phyloP scores from a whole-genome alignment of 1,140 invertebrate species.

The Papilio polytes region DNA sequence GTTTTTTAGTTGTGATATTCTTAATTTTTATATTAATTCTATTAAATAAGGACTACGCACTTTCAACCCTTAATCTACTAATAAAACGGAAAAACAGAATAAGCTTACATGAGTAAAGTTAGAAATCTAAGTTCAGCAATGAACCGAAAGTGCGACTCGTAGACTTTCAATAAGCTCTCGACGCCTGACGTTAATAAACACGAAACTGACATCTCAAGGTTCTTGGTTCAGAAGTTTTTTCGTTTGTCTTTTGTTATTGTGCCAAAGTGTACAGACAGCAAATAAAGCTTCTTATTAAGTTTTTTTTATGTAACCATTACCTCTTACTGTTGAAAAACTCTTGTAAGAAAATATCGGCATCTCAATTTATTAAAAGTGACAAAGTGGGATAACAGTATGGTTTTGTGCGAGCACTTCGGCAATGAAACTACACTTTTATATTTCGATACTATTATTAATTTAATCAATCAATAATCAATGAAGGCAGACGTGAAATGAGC shows the following conservation, averaged over 20 bases:
- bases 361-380: background rate
- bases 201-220: conserved; percentile 11
- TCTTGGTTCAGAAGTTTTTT: background rate
- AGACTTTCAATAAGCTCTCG: conserved; percentile 12
- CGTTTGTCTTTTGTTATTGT: conserved; percentile 17
- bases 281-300: conserved; percentile 11
- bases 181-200: conserved; percentile 7
- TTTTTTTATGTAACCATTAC: background rate
- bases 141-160: background rate
- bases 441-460: background rate
- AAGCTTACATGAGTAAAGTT: background rate
- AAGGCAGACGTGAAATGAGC: no score
- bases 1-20: no score
- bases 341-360: background rate
- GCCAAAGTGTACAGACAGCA: conserved; percentile 3
- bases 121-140: conserved; percentile 23
- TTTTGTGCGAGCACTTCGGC: background rate
- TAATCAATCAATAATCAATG: no score
- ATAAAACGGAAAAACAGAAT: background rate
- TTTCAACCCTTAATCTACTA: background rate
- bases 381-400: background rate
- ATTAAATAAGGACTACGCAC: background rate
- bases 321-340: background rate
- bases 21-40: background rate
- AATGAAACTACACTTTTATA: background rate